A percentile compares a stretch with the other conserved stretches of the same genome.
These are phyloP conservation scores for Timema cristinae DNA, from an alignment of 2,888 invertebrate species.

Conservation along the genomic window DNA sequence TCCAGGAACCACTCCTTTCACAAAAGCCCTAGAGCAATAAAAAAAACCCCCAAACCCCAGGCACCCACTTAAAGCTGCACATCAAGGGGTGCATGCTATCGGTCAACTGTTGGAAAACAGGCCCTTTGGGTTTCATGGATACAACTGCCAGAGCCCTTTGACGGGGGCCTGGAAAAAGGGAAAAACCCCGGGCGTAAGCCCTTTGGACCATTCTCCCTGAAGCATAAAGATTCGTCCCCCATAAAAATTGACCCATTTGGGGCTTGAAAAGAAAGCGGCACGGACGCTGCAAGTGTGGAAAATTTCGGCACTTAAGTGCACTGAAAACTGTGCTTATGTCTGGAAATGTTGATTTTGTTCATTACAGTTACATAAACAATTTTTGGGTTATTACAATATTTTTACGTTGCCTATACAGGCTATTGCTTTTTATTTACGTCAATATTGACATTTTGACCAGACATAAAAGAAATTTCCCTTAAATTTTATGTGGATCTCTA, in stretches of 20 bases:
- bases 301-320: background rate
- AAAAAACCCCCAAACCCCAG: slow-evolving; percentile 16
- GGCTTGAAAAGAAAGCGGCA: background rate
- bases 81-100: background rate
- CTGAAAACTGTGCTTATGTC: background rate
- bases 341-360: slow-evolving; percentile 8
- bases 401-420: background rate
- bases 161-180: slow-evolving; percentile 10
- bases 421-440: background rate
- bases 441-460: background rate
- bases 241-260: too few relatives aligned
- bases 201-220: slow-evolving; percentile 16
- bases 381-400: slow-evolving; percentile 7
- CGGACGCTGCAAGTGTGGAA: background rate
- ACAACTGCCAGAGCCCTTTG: background rate
- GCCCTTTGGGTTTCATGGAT: background rate
- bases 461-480: background rate
- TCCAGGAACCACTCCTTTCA: slow-evolving; percentile 15
- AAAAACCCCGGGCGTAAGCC: background rate
- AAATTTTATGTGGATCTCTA: background rate
- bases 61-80: slow-evolving; percentile 14
- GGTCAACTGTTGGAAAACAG: background rate
- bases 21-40: slow-evolving; percentile 9
- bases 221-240: background rate
- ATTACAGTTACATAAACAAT: background rate